A percentile compares a stretch with the other conserved stretches of the same genome.
Conservation (phyloP, 2,888 invertebrate species). For the Eudemis profundana region DNA sequence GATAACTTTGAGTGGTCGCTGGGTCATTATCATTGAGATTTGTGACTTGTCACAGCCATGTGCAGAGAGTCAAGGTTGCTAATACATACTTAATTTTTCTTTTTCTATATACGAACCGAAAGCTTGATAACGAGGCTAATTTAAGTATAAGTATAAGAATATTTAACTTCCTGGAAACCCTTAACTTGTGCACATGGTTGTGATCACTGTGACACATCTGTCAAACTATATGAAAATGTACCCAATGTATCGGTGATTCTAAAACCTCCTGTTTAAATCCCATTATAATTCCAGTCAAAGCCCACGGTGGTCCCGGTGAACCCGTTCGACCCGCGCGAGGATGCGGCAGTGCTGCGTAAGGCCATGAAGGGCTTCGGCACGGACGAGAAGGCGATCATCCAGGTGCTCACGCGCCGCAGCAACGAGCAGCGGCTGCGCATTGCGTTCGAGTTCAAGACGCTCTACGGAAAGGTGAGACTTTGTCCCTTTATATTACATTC, state of each 20-base stretch:
- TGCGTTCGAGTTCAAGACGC: slow-evolving; percentile 91
- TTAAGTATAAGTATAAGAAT: no score
- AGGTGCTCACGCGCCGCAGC: slow-evolving; percentile 91
- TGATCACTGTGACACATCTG: no score
- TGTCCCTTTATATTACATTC: no score
- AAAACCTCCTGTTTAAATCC: neutral
- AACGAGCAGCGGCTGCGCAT: slow-evolving; percentile 95
- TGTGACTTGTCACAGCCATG: no score
- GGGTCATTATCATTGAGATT: no score
- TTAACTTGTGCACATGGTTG: no score
- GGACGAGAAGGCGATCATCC: slow-evolving; percentile 95
- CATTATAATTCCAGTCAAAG: slow-evolving; percentile 82
- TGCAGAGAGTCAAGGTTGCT: no score
- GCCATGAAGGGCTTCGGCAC: slow-evolving; percentile 98
- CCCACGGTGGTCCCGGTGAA: slow-evolving; percentile 92
- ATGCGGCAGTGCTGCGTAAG: slow-evolving; percentile 92
- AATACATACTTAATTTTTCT: no score
- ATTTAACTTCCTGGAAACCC: no score
- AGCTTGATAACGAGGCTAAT: no score
- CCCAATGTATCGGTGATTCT: neutral
- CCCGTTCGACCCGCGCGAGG: slow-evolving; percentile 91
- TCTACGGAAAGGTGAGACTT: slow-evolving; percentile 91
- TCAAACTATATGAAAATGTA: neutral
- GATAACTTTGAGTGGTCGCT: no score
- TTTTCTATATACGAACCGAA: no score